Conservation (phyloP, 2,113 vertebrate species). For the Podocnemis expansa region DNA sequence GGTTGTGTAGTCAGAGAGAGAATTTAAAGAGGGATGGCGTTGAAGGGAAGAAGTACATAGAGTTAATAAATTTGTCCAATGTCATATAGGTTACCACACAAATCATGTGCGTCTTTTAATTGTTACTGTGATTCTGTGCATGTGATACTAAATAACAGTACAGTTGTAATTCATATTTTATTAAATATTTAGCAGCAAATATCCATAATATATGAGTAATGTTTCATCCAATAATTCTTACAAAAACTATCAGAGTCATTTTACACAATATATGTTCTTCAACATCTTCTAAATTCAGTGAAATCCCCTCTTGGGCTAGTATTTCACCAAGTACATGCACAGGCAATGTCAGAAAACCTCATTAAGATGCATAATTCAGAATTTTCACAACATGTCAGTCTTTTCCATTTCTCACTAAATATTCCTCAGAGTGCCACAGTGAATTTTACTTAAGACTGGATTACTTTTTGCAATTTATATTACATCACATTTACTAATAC, state of each 20-base stretch:
- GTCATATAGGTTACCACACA: conserved; percentile 43
- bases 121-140: conserved; percentile 8
- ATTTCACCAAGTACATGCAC: background rate
- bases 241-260: background rate
- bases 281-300: background rate
- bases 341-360: background rate
- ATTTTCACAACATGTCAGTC: background rate
- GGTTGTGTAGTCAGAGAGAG: conserved; percentile 23
- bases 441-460: background rate
- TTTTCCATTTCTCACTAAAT: background rate
- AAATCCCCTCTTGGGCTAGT: background rate
- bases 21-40: too few species aligned
- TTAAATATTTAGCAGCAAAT: conserved; percentile 22
- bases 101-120: conserved; percentile 37
- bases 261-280: background rate
- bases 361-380: background rate
- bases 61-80: conserved; percentile 11
- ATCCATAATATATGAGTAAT: background rate
- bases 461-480: background rate
- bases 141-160: background rate
- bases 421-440: background rate
- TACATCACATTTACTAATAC: background rate
- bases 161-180: background rate
- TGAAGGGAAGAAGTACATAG: background rate
- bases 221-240: conserved; percentile 10